A percentile compares a stretch with the other conserved stretches of the same genome.
Conservation (phyloP, 2,797 vertebrate genomes). For the Mus spretus region DNA sequence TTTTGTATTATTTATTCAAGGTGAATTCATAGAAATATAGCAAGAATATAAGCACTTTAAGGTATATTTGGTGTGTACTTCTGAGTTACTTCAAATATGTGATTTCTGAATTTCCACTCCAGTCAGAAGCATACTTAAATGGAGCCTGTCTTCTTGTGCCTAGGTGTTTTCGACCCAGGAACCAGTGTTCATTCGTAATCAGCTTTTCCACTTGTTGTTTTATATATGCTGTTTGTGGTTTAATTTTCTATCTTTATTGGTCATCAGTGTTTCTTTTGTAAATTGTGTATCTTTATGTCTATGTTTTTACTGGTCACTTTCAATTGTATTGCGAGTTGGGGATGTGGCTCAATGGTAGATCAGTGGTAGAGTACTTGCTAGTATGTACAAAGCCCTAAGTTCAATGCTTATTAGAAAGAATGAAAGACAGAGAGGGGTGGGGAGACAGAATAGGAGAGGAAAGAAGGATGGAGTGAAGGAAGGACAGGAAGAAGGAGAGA, state of each 20-base stretch:
- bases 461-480: neutral
- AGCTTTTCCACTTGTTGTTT: neutral
- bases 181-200: constrained; percentile 51
- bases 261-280: constrained; percentile 36
- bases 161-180: neutral
- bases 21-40: constrained; percentile 22
- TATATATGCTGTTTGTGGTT: neutral
- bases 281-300: constrained; percentile 10
- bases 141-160: neutral
- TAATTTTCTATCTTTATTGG: constrained; percentile 18
- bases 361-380: neutral
- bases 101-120: neutral
- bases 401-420: neutral
- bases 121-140: neutral
- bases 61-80: neutral
- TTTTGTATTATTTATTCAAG: constrained; percentile 25
- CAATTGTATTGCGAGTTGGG: neutral
- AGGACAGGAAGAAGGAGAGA: no score
- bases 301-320: neutral
- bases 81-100: neutral
- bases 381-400: neutral
- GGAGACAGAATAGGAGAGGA: neutral
- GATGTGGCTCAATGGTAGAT: neutral
- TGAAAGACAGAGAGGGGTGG: neutral
- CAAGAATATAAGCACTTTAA: neutral